Base-by-base conservation (phyloP, 2,113 vertebrate genomes). In the Rhagologus leucostigma region DNA sequence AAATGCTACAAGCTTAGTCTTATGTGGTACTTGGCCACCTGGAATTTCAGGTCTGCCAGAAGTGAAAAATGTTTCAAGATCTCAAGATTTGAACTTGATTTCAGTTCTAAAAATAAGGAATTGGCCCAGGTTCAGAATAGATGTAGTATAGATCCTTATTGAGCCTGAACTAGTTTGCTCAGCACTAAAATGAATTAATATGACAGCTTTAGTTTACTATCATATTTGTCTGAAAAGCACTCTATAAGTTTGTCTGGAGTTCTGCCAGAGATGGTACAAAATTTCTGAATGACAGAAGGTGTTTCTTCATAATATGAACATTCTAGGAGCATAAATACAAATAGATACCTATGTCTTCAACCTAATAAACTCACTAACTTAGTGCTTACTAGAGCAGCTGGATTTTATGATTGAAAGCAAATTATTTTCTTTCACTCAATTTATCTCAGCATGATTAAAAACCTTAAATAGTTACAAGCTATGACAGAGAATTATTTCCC, bases 361-460 rank as follows among this genome's bases (percentile, higher is more conserved):
- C 55, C 30, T 84, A 93, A 93, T 71, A 88, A 90, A 94, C 18
- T 80, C 80, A 81, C 53, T 91, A 91, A 75, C 29, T 65, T 83
- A 78, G 32, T 69, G 49, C 50, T 78, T 73, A 39, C 23, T 69
- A 75, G 82, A 84, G 44, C 10, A 9, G 46, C 4, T 7, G 11
- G 53, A 91, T 83, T 89, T 94, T 77, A 87, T 63, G 57, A 87
- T 29, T 85, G 76, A 93, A 95, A 90, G n/a, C 14, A 93, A 94
- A 80, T 91, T 78, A 87, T 94, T 92, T 93, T 89, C 60, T 91
- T 89, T 94, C 69, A 90, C 35, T 85, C 73, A 78, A 15, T 93
- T 95, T 95, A 92, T 86, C 75, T 94, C 49, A 85, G 39, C 57
- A 60, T 92, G 95, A 96, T 81, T 67, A 96, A 78, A 94, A 90